A percentile compares a stretch with the other conserved stretches of the same genome.
phyloP scores from a whole-genome alignment of 1,140 invertebrate genomes.

The Stegodyphus dumicola region DNA sequence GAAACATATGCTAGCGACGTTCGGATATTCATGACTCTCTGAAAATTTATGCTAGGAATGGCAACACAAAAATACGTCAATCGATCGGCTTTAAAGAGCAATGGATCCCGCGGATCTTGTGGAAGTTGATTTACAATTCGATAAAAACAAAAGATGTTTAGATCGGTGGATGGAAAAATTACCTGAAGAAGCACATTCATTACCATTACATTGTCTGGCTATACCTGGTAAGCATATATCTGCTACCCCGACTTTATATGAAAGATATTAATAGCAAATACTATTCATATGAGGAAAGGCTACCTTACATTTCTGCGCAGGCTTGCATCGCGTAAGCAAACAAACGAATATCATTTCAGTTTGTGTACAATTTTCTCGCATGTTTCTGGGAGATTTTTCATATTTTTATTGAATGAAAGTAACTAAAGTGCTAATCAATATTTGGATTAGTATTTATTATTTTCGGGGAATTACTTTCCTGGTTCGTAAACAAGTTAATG shows the following conservation, averaged over 20 bases:
- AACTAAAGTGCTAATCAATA: too few relatives aligned
- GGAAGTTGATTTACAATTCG: constrained; percentile 51
- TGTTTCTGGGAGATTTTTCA: background rate
- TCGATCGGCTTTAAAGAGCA: constrained; percentile 26
- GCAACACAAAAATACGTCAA: constrained; percentile 26
- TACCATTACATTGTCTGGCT: constrained; percentile 48
- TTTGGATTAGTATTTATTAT: too few relatives aligned
- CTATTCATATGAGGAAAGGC: background rate
- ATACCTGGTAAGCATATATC: constrained; percentile 52
- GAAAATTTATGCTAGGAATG: background rate
- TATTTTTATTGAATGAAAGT: too few relatives aligned
- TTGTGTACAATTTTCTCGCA: background rate
- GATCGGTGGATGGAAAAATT: constrained; percentile 62
- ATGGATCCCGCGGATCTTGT: constrained; percentile 49
- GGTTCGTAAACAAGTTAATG: too few relatives aligned
- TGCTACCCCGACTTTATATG: too few relatives aligned
- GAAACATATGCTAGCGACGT: too few relatives aligned
- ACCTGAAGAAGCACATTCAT: constrained; percentile 48
- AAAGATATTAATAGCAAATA: background rate
- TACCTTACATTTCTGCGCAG: background rate
- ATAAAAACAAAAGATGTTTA: constrained; percentile 53
- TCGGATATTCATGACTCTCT: too few relatives aligned
- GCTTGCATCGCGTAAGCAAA: background rate
- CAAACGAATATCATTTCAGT: background rate
- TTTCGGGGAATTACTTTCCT: too few relatives aligned